phyloP scores from a whole-genome alignment of 2,113 vertebrate genomes.

The Coreoperca whiteheadi region DNA sequence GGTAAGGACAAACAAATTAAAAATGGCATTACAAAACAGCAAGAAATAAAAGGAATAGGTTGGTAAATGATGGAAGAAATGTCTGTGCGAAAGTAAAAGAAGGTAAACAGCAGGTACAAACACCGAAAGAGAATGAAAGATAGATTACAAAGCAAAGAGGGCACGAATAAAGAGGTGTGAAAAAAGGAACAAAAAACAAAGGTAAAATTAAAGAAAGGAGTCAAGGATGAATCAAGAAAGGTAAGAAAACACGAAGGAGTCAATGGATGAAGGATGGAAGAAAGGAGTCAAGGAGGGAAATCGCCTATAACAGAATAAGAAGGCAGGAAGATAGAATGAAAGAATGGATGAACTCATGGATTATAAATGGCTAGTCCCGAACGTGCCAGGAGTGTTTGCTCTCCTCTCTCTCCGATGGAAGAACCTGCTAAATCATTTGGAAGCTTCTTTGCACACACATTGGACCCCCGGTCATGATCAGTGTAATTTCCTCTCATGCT shows the following conservation, averaged over 20 bases:
- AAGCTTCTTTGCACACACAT: constrained; percentile 69
- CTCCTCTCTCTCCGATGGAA: constrained; percentile 52
- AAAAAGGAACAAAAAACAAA: neutral
- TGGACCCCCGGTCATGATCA: constrained; percentile 72
- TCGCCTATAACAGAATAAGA: constrained; percentile 24
- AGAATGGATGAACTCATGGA: constrained; percentile 53
- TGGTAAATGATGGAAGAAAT: neutral
- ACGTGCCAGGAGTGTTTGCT: constrained; percentile 73
- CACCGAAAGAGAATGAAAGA: neutral
- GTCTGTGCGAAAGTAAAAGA: neutral
- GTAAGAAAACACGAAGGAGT: constrained; percentile 15
- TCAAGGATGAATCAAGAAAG: neutral
- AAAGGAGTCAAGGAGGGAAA: neutral
- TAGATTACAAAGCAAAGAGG: neutral
- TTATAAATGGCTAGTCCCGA: constrained; percentile 71
- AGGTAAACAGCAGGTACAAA: neutral
- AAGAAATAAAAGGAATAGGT: neutral
- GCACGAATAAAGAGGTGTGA: neutral
- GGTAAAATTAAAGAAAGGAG: neutral
- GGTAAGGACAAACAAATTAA: neutral
- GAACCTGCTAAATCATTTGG: constrained; percentile 73
- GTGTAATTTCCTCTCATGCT: constrained; percentile 76
- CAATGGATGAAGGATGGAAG: neutral
- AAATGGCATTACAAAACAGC: neutral
- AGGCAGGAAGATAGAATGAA: constrained; percentile 23